A percentile compares a stretch with the other conserved stretches of the same genome.
Conservation (phyloP, 2,797 vertebrate genomes). For the Synaphobranchus kaupii region DNA sequence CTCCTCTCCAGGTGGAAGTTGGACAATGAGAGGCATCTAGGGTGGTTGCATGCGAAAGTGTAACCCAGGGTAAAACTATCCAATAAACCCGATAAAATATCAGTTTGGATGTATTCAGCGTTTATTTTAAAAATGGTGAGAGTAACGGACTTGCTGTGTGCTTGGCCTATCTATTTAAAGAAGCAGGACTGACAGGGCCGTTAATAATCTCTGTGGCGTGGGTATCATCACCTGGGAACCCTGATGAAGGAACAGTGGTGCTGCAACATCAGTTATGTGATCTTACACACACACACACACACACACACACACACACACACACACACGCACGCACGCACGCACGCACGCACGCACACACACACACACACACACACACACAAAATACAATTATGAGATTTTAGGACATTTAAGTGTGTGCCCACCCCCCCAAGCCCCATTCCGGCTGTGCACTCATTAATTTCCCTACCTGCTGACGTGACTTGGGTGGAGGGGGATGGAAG, state of each 20-base stretch:
- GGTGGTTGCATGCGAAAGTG: background rate
- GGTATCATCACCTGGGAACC: background rate
- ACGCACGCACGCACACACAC: background rate
- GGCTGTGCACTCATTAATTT: slow-evolving; percentile 33
- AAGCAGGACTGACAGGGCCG: background rate
- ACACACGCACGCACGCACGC: background rate
- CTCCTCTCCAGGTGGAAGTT: background rate
- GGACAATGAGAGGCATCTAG: background rate
- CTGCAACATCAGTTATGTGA: background rate
- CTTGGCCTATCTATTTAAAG: background rate
- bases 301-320: no score
- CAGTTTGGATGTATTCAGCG: background rate
- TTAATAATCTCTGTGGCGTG: background rate
- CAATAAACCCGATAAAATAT: background rate
- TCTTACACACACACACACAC: background rate
- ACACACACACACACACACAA: background rate
- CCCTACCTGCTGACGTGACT: slow-evolving; percentile 7
- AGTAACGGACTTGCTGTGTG: background rate
- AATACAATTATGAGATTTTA: background rate
- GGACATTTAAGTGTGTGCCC: slow-evolving; percentile 30
- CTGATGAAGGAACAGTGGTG: background rate
- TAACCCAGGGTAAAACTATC: background rate
- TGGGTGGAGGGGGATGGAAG: background rate
- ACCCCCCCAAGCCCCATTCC: slow-evolving; percentile 45
- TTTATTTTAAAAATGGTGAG: background rate